A percentile compares a stretch with the other conserved stretches of the same genome.
Evolutionary conservation across 1,140 invertebrate genomes (phyloP).

Genomic region (Drosophila ironensis): DNA sequence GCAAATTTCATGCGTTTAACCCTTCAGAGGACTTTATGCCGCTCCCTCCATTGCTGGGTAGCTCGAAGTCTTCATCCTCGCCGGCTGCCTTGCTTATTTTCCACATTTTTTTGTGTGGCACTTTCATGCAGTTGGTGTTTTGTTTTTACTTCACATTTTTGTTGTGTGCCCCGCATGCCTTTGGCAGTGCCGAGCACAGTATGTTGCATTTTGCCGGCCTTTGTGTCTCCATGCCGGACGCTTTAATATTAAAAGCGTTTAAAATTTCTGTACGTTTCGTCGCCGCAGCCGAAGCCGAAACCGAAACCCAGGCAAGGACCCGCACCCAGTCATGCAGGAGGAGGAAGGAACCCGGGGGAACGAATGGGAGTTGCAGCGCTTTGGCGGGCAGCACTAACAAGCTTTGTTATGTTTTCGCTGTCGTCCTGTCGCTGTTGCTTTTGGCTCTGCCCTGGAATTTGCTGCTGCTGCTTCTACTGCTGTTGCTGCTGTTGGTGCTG

Average conservation of each 20-base stretch:
- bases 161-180: constrained; percentile 56
- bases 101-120: constrained; percentile 19
- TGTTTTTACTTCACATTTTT: no score
- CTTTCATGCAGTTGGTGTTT: constrained; percentile 48
- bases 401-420: constrained; percentile 69
- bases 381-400: constrained; percentile 64
- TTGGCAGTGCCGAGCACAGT: constrained; percentile 30
- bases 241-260: constrained; percentile 80
- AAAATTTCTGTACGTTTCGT: constrained; percentile 66
- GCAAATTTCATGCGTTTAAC: no score
- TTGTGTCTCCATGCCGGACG: constrained; percentile 51
- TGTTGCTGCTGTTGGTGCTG: constrained; percentile 7
- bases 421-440: constrained; percentile 17
- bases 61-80: not conserved
- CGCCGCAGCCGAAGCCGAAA: constrained; percentile 26
- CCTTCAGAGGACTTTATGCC: no score
- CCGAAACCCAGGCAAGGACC: not conserved
- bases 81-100: not conserved
- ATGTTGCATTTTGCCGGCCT: constrained; percentile 63
- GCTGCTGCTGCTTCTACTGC: constrained; percentile 26
- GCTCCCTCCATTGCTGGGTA: no score
- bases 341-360: not conserved
- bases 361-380: constrained; percentile 38
- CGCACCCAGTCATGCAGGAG: not conserved
- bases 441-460: constrained; percentile 49